phyloP scores from a whole-genome alignment of 2,888 invertebrate genomes.

The Drosophila infuscata region DNA sequence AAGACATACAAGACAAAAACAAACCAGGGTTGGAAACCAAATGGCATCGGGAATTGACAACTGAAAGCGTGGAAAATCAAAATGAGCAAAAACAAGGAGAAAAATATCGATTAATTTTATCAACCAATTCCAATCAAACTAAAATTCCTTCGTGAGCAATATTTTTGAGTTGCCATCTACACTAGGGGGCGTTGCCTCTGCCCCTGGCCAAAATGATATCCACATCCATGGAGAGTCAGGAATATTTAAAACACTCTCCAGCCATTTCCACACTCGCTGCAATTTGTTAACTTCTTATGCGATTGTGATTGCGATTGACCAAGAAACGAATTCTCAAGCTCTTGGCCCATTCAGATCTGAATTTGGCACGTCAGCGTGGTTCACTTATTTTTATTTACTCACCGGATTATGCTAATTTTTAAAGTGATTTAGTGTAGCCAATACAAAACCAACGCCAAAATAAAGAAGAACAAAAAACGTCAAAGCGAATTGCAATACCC shows the following conservation, averaged over 20 bases:
- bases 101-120: conserved; percentile 3
- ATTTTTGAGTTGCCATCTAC: not conserved
- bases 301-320: conserved; percentile 49
- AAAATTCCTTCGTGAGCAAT: not conserved
- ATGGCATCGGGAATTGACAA: conserved; percentile 4
- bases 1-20: conserved; percentile 40
- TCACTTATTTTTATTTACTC: conserved; percentile 79
- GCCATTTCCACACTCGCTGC: conserved; percentile 7
- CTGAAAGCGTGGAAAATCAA: not conserved
- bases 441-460: conserved; percentile 51
- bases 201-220: not conserved
- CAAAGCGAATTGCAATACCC: conserved; percentile 31
- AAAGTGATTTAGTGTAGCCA: conserved; percentile 79
- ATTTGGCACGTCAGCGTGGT: conserved; percentile 52
- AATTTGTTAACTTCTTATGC: conserved; percentile 42
- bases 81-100: not conserved
- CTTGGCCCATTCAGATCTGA: conserved; percentile 46
- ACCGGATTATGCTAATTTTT: conserved; percentile 80
- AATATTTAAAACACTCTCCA: not conserved
- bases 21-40: conserved; percentile 41
- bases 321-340: conserved; percentile 36
- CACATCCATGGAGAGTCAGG: not conserved
- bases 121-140: not conserved
- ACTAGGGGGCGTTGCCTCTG: not conserved
- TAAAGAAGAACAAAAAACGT: conserved; percentile 16